phyloP scores from a whole-genome alignment of 2,797 vertebrate genomes.

The Enoplosus armatus region DNA sequence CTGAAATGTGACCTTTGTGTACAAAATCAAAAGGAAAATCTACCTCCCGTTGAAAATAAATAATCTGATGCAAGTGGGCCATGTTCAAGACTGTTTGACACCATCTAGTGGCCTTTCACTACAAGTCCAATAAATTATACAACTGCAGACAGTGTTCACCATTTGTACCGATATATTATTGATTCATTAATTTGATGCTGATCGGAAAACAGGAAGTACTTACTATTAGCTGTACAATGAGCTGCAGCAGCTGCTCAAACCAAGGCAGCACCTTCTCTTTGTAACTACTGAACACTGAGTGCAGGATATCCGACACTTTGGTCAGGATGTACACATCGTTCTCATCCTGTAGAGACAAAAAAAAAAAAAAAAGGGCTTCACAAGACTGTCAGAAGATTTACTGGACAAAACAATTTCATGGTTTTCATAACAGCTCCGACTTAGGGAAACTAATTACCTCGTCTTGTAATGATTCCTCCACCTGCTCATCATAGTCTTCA shows the following conservation, averaged over 20 bases:
- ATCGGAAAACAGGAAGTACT: constrained; percentile 72
- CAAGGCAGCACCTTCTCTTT: constrained; percentile 97
- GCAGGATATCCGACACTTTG: constrained; percentile 98
- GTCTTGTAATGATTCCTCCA: constrained; percentile 97
- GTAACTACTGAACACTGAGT: constrained; percentile 98
- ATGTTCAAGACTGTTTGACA: background rate
- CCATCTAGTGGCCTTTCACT: background rate
- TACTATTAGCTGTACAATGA: constrained; percentile 97
- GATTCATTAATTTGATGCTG: background rate
- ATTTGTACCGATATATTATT: background rate
- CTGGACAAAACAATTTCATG: background rate
- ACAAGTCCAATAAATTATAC: too few species aligned
- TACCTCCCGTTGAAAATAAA: too few species aligned
- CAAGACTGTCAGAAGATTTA: background rate
- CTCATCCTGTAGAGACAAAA: constrained; percentile 89
- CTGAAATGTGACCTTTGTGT: too few species aligned
- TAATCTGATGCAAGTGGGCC: too few species aligned
- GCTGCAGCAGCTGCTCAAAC: constrained; percentile 97
- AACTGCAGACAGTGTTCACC: background rate
- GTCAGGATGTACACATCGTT: constrained; percentile 99
- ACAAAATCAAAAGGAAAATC: too few species aligned
- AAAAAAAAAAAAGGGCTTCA: background rate
- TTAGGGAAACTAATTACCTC: constrained; percentile 87
- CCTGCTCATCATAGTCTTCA: constrained; percentile 99
- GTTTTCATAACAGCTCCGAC: background rate